Base-by-base conservation (phyloP, 2,113 vertebrate species). In the Myocastor coypus region DNA sequence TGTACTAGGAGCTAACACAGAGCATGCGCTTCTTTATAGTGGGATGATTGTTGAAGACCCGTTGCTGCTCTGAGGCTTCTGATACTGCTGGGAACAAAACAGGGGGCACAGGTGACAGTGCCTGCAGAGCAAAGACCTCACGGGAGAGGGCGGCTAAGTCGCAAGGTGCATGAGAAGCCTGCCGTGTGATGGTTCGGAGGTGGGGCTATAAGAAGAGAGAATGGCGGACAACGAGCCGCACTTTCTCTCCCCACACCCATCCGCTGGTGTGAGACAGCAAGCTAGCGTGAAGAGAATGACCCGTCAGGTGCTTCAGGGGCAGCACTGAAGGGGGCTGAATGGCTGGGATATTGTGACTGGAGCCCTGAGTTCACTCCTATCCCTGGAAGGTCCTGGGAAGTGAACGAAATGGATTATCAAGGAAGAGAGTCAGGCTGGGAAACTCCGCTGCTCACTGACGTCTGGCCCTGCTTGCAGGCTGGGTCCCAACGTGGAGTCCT, bases 401-500 rank as follows among this genome's bases (percentile, higher is more conserved):
- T 5, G 3, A 42, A 17, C 13, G 6, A 37, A 75, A 80, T 19
- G n/a, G 42, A 94, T 10, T 22, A 73, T 37, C 7, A 16, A 12
- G 46, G 28, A 82, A 22, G 30, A 22, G 30, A 34, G 32, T 13
- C 52, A 57, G 68, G 46, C 3, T 2, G 19, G 26, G 57, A 42
- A 30, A n/a, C 1, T 6, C 13, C 40, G 22, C 14, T 46, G 32
- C 16, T 66, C 37, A 11, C 28, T 59, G 63, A 30, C 5, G 32
- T 52, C 64, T 26, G n/a, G 40, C 20, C 75, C 55, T 30, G 55
- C 17, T 2, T 55, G 64, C 34, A 4, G 30, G n/a, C 28, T n/a
- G 9, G 46, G 42, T 0, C 5, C 11, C 16, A 10, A 1, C 0
- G 5, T 8, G n/a, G 17, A 24, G 2, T 22, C 63, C 10, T 37